These are phyloP conservation scores for Chaunax sp. DNA, from an alignment of 2,797 vertebrate species.

Conservation along the genomic window DNA sequence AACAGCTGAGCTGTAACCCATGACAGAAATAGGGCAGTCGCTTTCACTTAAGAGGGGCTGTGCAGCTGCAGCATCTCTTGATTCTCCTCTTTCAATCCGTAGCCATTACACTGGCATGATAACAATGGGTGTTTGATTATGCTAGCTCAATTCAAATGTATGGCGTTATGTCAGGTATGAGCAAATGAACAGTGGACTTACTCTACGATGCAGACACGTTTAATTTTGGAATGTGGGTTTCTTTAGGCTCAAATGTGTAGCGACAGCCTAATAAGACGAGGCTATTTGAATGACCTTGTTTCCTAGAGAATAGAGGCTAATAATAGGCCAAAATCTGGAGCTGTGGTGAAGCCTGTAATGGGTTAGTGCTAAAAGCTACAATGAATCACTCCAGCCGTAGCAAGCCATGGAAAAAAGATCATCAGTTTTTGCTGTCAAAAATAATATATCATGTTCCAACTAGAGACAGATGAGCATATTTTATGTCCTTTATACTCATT, in stretches of 20 bases:
- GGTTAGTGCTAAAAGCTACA: constrained; percentile 66
- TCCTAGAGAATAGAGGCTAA: constrained; percentile 79
- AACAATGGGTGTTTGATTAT: constrained; percentile 56
- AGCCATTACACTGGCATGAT: constrained; percentile 43
- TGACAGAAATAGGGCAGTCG: constrained; percentile 78
- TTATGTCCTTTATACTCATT: constrained; percentile 36
- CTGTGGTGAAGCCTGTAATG: constrained; percentile 71
- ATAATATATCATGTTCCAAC: constrained; percentile 36
- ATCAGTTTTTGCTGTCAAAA: constrained; percentile 51
- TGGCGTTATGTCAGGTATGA: constrained; percentile 34
- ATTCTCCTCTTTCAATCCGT: constrained; percentile 57
- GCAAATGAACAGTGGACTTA: constrained; percentile 31
- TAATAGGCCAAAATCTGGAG: constrained; percentile 82
- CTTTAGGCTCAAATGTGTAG: constrained; percentile 74
- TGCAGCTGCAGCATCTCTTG: constrained; percentile 57
- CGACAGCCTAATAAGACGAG: constrained; percentile 78
- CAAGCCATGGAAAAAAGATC: constrained; percentile 61
- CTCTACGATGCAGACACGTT: constrained; percentile 25
- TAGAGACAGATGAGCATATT: constrained; percentile 44
- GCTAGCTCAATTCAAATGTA: constrained; percentile 32
- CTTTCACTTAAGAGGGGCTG: constrained; percentile 69
- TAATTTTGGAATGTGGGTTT: constrained; percentile 51
- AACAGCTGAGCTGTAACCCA: constrained; percentile 80
- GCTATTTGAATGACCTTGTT: constrained; percentile 82
- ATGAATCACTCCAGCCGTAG: constrained; percentile 63